Percentiles rank a stretch among this genome's conserved stretches.
Evolutionary conservation across 2,797 vertebrate species (phyloP).

Genomic region (Protonibea diacanthus): DNA sequence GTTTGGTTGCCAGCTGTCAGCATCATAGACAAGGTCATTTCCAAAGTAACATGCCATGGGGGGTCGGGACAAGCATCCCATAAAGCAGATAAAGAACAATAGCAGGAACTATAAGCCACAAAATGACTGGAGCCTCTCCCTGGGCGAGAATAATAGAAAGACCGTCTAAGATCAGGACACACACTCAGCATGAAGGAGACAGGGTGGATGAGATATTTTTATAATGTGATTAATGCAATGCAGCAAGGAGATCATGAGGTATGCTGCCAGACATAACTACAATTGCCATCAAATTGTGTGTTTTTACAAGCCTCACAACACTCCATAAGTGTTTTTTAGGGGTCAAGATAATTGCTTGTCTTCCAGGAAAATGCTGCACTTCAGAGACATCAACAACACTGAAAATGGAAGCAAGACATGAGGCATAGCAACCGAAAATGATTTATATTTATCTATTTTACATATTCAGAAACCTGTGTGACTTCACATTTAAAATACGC

Average conservation of each 20-base stretch:
- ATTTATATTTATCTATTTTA: not conserved
- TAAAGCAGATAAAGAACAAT: constrained; percentile 95
- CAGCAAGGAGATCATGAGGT: constrained; percentile 62
- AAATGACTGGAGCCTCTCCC: constrained; percentile 85
- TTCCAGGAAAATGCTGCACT: constrained; percentile 23
- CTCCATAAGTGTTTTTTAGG: constrained; percentile 9
- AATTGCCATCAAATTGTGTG: constrained; percentile 37
- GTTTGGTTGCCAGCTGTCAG: constrained; percentile 65
- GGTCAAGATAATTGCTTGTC: constrained; percentile 22
- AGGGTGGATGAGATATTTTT: constrained; percentile 72
- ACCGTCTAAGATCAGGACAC: constrained; percentile 73
- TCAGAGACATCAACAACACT: constrained; percentile 25
- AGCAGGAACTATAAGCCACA: constrained; percentile 89
- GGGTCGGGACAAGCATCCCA: constrained; percentile 85
- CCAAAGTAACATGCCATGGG: constrained; percentile 81
- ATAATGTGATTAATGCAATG: constrained; percentile 77
- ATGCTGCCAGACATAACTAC: constrained; percentile 63
- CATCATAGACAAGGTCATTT: constrained; percentile 83
- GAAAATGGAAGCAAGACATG: constrained; percentile 6
- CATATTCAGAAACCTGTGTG: not conserved
- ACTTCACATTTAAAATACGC: constrained; percentile 9
- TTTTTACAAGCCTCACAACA: constrained; percentile 41
- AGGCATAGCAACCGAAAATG: not conserved
- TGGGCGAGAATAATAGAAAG: constrained; percentile 87
- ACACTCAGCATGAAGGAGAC: constrained; percentile 74